Percentiles rank a stretch among this genome's conserved stretches.
Evolutionary conservation across 2,888 invertebrate genomes (phyloP).

Genomic region (Ophion obscuratus): DNA sequence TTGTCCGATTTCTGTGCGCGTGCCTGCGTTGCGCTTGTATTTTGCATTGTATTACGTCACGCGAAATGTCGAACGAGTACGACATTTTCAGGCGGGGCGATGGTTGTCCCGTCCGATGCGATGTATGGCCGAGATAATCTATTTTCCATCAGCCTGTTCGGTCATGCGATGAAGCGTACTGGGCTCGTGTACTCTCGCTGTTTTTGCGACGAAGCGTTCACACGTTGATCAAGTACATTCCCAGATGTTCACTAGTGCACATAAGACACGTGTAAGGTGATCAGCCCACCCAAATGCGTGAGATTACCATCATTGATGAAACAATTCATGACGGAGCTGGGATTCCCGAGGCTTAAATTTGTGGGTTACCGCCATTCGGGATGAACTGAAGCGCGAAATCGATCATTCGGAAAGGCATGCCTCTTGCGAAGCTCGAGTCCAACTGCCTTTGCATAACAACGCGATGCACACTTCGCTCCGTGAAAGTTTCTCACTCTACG

Average conservation of each 20-base stretch:
- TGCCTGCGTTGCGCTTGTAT: constrained; percentile 14
- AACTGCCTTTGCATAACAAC: constrained; percentile 41
- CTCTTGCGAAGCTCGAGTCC: constrained; percentile 5
- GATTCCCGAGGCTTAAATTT: not conserved
- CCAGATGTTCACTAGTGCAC: not conserved
- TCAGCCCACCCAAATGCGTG: not conserved
- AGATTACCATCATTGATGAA: not conserved
- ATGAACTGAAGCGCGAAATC: constrained; percentile 38
- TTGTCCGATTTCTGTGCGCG: constrained; percentile 35
- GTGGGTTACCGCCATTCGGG: not conserved
- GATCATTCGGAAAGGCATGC: constrained; percentile 39
- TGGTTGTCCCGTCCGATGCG: not conserved
- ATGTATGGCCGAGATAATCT: not conserved
- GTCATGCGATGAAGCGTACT: not conserved
- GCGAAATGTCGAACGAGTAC: constrained; percentile 27
- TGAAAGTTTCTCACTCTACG: constrained; percentile 50
- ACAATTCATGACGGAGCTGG: not conserved
- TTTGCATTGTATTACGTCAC: not conserved
- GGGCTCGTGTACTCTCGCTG: not conserved
- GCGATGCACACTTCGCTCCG: constrained; percentile 44
- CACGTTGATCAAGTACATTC: not conserved
- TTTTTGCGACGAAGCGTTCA: not conserved
- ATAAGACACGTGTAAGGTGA: not conserved
- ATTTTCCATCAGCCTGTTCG: constrained; percentile 7
- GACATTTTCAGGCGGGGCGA: constrained; percentile 5